These are phyloP conservation scores for Agrotis segetum DNA, from an alignment of 2,888 invertebrate genomes.

Conservation along the genomic window DNA sequence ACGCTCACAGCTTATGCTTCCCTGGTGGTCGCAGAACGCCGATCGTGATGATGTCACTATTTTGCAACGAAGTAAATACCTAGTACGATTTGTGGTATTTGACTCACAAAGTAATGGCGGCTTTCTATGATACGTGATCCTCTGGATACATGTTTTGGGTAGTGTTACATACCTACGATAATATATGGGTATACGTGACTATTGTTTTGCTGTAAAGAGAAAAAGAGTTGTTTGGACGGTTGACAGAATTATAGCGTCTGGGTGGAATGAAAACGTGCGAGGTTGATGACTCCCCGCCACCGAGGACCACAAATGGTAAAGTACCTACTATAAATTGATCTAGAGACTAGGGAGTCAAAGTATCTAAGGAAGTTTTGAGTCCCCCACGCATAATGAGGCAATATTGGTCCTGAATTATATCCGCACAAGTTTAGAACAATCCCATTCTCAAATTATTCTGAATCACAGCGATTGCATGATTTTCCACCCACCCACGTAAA, in stretches of 20 bases:
- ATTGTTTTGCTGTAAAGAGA: slow-evolving; percentile 28
- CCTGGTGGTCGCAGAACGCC: slow-evolving; percentile 83
- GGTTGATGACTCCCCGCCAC: neutral
- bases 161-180: slow-evolving; percentile 47
- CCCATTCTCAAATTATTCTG: slow-evolving; percentile 51
- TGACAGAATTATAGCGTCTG: neutral
- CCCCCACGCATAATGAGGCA: slow-evolving; percentile 22
- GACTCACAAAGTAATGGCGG: slow-evolving; percentile 52
- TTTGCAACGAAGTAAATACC: slow-evolving; percentile 67
- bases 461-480: slow-evolving; percentile 58
- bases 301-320: neutral
- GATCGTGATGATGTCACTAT: slow-evolving; percentile 82
- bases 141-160: slow-evolving; percentile 47
- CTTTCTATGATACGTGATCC: slow-evolving; percentile 58
- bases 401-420: slow-evolving; percentile 40
- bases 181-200: slow-evolving; percentile 50
- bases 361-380: slow-evolving; percentile 6
- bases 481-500: slow-evolving; percentile 50
- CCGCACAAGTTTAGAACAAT: slow-evolving; percentile 41
- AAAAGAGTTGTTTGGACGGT: neutral
- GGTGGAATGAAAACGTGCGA: neutral
- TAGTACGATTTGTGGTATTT: slow-evolving; percentile 52
- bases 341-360: neutral
- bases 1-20: slow-evolving; percentile 75
- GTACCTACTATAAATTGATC: neutral